Percentiles rank a stretch among this genome's conserved stretches.
Conservation (phyloP, 2,888 invertebrate genomes). For the Dynastes maya region DNA sequence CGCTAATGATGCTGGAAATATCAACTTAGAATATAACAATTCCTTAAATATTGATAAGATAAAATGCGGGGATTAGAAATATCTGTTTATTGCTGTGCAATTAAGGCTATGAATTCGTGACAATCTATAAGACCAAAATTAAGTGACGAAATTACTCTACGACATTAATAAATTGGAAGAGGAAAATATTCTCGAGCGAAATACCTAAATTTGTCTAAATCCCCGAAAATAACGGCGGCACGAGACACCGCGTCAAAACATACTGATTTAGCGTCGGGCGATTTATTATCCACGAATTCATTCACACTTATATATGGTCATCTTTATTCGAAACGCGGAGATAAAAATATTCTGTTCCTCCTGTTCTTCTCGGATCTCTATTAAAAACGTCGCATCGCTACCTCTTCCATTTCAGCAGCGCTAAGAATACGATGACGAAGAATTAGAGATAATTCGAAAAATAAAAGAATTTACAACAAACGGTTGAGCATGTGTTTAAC, state of each 20-base stretch:
- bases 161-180: slow-evolving; percentile 17
- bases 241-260: slow-evolving; percentile 58
- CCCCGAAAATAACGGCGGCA: slow-evolving; percentile 56
- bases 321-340: slow-evolving; percentile 25
- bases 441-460: slow-evolving; percentile 33
- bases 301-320: slow-evolving; percentile 51
- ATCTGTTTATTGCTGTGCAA: no score
- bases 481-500: slow-evolving; percentile 57
- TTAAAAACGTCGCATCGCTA: slow-evolving; percentile 8
- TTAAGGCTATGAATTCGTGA: no score
- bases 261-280: slow-evolving; percentile 56
- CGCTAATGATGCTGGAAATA: no score
- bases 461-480: slow-evolving; percentile 52
- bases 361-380: slow-evolving; percentile 3
- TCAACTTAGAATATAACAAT: no score
- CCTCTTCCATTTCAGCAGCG: slow-evolving; percentile 5
- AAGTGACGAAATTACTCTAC: not conserved
- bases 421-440: slow-evolving; percentile 1
- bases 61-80: no score
- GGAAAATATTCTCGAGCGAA: slow-evolving; percentile 19
- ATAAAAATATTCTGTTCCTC: slow-evolving; percentile 19
- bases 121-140: not conserved
- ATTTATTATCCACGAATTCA: slow-evolving; percentile 56
- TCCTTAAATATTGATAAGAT: no score
- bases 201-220: slow-evolving; percentile 58